Evolutionary conservation across 2,888 invertebrate genomes (phyloP), one percentile per base, ranked within the genome.

Genomic region (Dolichomitus sp.): DNA sequence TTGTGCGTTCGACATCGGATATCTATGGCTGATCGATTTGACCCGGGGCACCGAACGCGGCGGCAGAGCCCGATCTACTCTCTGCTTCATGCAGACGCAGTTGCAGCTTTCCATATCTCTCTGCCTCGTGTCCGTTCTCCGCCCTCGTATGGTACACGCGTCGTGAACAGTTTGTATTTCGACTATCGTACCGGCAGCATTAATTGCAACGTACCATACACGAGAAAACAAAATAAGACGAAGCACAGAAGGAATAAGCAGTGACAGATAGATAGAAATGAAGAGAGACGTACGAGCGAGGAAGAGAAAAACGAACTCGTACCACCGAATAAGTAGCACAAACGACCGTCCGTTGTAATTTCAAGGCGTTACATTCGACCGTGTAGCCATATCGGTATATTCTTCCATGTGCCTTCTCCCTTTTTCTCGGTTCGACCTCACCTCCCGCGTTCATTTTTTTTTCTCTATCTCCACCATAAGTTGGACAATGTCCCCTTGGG

Each of bases 1-100:
- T 52, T 75, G 82, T 82, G 76, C 83, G 65, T 83, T 80, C 77
- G 83, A 80, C 79, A 83, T 77, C 73, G 80, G 80, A 83, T 80
- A 83, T 83, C 83, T 83, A 83, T 83, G 80, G 83, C 80, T 80
- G 83, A 80, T 83, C 83, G 83, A 77, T 83, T 83, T 83, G 83
- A 77, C 83, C 83, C 42, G 80, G 69, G 83, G 83, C 83, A 80
- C 50, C 57, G 23, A 79, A 61, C 70, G 69, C 66, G 61, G 70
- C 65, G 42, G 65, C 42, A 42, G 27, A 57, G 52, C 69, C 48
- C 23, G 42, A 42, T 59, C 72, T 61, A 79, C 63, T 37, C 37
- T 61, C 61, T 17, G 61, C 40, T 19, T 30, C 59, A 17, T 68
- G 42, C 59, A 45, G 30, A 11, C 57, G 48, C 45, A 72, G 72